Conservation (phyloP, 2,888 invertebrate species). For the Epirrhoe alternata region DNA sequence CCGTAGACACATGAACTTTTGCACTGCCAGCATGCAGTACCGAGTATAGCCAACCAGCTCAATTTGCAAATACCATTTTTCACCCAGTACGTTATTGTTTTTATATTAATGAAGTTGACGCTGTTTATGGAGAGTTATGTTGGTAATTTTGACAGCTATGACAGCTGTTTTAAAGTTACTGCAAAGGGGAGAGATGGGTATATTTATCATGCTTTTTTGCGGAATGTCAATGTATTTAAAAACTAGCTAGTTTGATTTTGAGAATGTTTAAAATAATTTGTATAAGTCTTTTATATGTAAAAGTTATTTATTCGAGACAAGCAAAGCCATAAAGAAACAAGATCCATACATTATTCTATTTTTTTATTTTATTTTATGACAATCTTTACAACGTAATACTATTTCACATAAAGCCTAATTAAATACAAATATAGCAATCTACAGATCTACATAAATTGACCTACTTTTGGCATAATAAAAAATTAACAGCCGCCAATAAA, state of each 20-base stretch:
- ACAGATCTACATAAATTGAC: slow-evolving; percentile 20
- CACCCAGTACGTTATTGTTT: slow-evolving; percentile 25
- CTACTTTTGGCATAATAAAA: slow-evolving; percentile 32
- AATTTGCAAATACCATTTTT: neutral
- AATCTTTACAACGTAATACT: neutral
- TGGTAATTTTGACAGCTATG: slow-evolving; percentile 32
- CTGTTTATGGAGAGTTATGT: slow-evolving; percentile 45
- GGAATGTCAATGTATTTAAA: neutral
- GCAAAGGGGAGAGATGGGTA: neutral
- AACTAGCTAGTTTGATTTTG: neutral
- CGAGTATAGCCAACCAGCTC: neutral
- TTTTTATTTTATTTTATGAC: neutral
- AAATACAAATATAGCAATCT: slow-evolving; percentile 1
- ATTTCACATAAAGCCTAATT: slow-evolving; percentile 2
- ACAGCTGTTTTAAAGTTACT: slow-evolving; percentile 12
- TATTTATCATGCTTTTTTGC: slow-evolving; percentile 12
- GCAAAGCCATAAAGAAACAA: no score
- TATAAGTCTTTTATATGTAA: no score
- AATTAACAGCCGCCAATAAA: slow-evolving; percentile 46
- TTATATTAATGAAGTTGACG: slow-evolving; percentile 39
- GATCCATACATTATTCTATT: no score
- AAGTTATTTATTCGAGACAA: no score
- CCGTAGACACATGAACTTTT: neutral
- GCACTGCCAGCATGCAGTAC: neutral
- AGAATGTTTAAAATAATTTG: no score